phyloP scores from a whole-genome alignment of 1,140 invertebrate genomes.

The Polypedilum pembai region DNA sequence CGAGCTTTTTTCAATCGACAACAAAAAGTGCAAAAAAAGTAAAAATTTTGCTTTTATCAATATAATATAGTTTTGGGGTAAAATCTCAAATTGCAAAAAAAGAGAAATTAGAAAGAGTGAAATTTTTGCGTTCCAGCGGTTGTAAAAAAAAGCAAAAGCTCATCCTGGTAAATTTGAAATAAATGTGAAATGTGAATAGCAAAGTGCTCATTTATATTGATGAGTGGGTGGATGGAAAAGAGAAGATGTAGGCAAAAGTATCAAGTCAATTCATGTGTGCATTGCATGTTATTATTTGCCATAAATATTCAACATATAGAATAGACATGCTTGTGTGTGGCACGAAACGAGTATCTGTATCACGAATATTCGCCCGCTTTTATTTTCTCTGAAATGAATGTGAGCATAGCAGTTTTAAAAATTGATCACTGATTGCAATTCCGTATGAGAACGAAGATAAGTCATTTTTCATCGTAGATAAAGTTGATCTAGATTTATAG shows the following conservation, averaged over 20 bases:
- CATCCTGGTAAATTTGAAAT: not conserved
- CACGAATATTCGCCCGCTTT: not conserved
- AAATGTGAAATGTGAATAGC: not conserved
- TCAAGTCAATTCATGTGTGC: conserved; percentile 13
- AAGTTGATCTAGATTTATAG: conserved; percentile 9
- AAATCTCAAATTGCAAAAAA: not conserved
- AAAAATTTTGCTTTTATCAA: no score
- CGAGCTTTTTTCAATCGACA: no score
- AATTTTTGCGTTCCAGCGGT: not conserved
- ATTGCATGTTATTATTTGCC: conserved; percentile 23
- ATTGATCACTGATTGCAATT: conserved; percentile 26
- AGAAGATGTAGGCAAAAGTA: not conserved
- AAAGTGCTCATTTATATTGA: not conserved
- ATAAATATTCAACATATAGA: conserved; percentile 15
- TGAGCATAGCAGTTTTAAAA: not conserved
- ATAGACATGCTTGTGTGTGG: not conserved
- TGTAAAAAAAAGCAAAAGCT: not conserved
- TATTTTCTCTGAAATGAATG: not conserved
- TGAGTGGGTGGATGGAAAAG: not conserved
- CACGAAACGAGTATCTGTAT: not conserved
- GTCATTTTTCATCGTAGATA: conserved; percentile 24
- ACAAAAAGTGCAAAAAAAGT: no score
- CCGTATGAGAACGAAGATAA: not conserved
- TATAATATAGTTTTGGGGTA: no score
- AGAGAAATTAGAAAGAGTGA: not conserved